These are phyloP conservation scores for Drymodes brunneopygia DNA, from an alignment of 2,113 vertebrate genomes.

Conservation along the genomic window DNA sequence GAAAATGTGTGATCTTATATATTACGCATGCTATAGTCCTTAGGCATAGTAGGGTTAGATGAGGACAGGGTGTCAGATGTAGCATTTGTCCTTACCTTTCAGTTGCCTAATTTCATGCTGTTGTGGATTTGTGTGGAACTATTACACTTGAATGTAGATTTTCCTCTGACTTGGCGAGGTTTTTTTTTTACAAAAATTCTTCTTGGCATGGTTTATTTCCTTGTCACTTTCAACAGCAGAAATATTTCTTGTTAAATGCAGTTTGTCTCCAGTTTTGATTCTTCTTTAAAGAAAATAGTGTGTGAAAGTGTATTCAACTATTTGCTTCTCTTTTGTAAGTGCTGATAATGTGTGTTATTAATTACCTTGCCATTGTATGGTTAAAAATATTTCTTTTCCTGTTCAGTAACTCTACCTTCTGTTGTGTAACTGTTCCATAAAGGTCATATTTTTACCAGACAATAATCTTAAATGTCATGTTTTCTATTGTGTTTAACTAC, in stretches of 20 bases:
- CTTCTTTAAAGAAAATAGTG: neutral
- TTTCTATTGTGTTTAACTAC: constrained; percentile 32
- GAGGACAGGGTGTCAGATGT: constrained; percentile 1
- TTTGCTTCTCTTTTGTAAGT: constrained; percentile 42
- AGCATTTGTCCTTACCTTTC: constrained; percentile 10
- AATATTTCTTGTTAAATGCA: neutral
- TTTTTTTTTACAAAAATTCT: neutral
- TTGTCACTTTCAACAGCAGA: constrained; percentile 1
- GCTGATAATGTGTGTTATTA: constrained; percentile 14
- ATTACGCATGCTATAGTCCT: neutral
- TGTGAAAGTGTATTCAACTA: neutral
- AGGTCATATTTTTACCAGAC: constrained; percentile 36
- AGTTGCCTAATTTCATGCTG: neutral
- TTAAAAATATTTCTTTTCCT: neutral
- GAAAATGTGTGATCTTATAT: neutral
- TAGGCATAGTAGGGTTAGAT: neutral
- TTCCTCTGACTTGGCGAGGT: neutral
- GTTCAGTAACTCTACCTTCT: constrained; percentile 12
- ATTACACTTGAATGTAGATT: neutral
- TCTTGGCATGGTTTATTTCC: neutral
- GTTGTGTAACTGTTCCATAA: constrained; percentile 19
- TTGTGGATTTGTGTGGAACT: neutral
- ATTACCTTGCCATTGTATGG: neutral
- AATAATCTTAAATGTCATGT: constrained; percentile 53
- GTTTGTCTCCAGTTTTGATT: neutral